These are phyloP conservation scores for Anagrus nilaparvatae DNA, from an alignment of 1,140 invertebrate genomes.

Conservation along the genomic window DNA sequence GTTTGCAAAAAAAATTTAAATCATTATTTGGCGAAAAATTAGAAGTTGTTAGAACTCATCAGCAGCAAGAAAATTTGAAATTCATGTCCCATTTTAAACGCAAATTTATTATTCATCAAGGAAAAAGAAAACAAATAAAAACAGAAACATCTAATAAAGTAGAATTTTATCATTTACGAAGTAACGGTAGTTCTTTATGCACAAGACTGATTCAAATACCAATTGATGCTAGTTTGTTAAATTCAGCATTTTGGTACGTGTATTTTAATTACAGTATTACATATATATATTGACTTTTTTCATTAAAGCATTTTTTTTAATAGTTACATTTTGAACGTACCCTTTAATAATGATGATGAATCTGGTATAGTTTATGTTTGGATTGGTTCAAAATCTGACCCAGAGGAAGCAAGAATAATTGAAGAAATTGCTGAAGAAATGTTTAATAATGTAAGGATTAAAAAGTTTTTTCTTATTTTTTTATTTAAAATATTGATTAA, in stretches of 20 bases:
- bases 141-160: conserved; percentile 50
- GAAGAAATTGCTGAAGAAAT: conserved; percentile 91
- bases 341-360: conserved; percentile 82
- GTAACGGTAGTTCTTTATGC: conserved; percentile 90
- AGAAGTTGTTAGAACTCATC: conserved; percentile 94
- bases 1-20: conserved; percentile 96
- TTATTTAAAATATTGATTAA: conserved; percentile 10
- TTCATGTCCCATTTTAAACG: conserved; percentile 97
- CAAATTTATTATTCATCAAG: conserved; percentile 89
- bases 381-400: conserved; percentile 83
- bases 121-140: conserved; percentile 64
- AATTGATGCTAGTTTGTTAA: conserved; percentile 66
- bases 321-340: conserved; percentile 93
- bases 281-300: conserved; percentile 2
- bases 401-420: conserved; percentile 78
- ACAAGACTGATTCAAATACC: conserved; percentile 87
- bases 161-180: conserved; percentile 90
- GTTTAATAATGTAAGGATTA: conserved; percentile 64
- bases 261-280: conserved; percentile 4
- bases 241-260: conserved; percentile 74
- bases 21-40: conserved; percentile 88
- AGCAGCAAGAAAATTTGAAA: conserved; percentile 98
- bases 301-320: conserved; percentile 42
- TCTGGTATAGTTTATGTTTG: conserved; percentile 96
- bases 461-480: conserved; percentile 14